A percentile compares a stretch with the other conserved stretches of the same genome.
These are phyloP conservation scores for Uloborus plumipes DNA, from an alignment of 2,888 invertebrate genomes.

Conservation along the genomic window DNA sequence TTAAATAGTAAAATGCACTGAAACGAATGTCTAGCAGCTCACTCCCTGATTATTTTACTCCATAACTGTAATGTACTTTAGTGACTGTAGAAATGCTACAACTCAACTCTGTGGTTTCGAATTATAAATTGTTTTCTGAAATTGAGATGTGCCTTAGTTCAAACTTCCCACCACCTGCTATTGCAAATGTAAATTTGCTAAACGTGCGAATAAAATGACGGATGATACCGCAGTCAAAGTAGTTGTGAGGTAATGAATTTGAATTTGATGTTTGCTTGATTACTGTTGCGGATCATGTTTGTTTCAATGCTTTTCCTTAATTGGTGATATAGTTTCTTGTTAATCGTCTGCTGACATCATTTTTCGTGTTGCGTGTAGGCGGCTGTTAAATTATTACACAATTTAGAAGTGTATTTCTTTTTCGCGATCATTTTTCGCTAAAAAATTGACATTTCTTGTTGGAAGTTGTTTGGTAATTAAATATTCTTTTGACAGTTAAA, in stretches of 20 bases:
- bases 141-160: constrained; percentile 60
- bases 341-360: constrained; percentile 30
- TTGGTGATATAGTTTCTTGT: constrained; percentile 25
- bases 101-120: constrained; percentile 12
- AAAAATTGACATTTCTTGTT: too few relatives aligned
- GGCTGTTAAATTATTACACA: background rate
- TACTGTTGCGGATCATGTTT: background rate
- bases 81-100: background rate
- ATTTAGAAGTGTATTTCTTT: too few relatives aligned
- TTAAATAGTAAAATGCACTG: too few relatives aligned
- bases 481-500: too few relatives aligned
- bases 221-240: constrained; percentile 62
- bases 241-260: constrained; percentile 39
- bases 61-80: too few relatives aligned
- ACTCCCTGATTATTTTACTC: too few relatives aligned
- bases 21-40: too few relatives aligned
- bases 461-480: too few relatives aligned
- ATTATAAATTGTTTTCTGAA: constrained; percentile 16
- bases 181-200: constrained; percentile 25
- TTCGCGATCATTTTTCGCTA: too few relatives aligned
- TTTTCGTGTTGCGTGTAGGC: constrained; percentile 44
- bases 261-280: background rate
- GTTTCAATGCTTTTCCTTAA: constrained; percentile 23
- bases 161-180: constrained; percentile 57
- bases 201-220: constrained; percentile 39